Percentiles rank a stretch among this genome's conserved stretches.
Conservation (phyloP, 2,888 invertebrate genomes). For the Volucella zonaria region DNA sequence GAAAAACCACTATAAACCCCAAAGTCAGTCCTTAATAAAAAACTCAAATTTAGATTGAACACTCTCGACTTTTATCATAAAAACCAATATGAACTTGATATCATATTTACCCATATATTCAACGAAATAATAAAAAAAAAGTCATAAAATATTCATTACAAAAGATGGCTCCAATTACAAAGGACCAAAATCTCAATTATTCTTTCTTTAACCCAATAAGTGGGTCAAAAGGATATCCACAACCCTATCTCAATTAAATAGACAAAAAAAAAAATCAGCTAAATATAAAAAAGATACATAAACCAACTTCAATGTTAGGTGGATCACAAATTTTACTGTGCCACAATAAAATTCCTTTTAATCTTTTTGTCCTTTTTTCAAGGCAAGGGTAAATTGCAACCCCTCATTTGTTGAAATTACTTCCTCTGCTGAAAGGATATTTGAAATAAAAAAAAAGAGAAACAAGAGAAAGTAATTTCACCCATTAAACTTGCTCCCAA, state of each 20-base stretch:
- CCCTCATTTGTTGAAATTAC: constrained; percentile 50
- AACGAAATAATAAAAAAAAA: too few relatives aligned
- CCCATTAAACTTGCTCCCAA: constrained; percentile 49
- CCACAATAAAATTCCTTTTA: constrained; percentile 49
- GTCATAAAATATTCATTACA: constrained; percentile 34
- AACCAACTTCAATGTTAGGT: constrained; percentile 4
- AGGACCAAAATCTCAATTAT: constrained; percentile 24
- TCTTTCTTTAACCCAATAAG: constrained; percentile 18
- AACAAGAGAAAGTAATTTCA: constrained; percentile 60
- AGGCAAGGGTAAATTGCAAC: constrained; percentile 21
- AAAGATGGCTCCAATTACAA: constrained; percentile 21
- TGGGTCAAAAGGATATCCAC: constrained; percentile 19
- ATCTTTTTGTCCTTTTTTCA: background rate
- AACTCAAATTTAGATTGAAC: too few relatives aligned
- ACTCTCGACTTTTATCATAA: too few relatives aligned
- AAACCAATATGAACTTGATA: too few relatives aligned
- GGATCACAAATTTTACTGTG: constrained; percentile 36
- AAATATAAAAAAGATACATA: background rate
- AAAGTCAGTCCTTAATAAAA: too few relatives aligned
- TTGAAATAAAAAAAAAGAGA: background rate
- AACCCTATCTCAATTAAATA: background rate
- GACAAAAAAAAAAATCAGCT: background rate
- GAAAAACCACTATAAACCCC: too few relatives aligned
- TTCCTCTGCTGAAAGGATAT: constrained; percentile 32
- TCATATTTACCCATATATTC: too few relatives aligned